phyloP scores from a whole-genome alignment of 2,888 invertebrate genomes.

The Andrena hattorfiana region DNA sequence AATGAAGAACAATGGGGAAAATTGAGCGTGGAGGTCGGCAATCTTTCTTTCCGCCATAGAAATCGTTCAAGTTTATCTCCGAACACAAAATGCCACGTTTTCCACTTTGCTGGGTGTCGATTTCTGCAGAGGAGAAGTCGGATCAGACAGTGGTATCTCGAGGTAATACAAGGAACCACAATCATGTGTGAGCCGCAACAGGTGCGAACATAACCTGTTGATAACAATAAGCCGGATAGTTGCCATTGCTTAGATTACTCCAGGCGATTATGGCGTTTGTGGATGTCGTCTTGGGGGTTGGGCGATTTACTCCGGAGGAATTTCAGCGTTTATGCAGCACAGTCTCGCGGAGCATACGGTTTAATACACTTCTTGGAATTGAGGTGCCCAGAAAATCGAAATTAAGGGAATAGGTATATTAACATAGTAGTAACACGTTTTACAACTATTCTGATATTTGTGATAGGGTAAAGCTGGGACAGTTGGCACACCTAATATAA shows the following conservation, averaged over 20 bases:
- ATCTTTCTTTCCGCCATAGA: too few species aligned
- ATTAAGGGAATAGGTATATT: too few species aligned
- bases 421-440: too few species aligned
- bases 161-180: constrained; percentile 20
- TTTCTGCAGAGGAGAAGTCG: constrained; percentile 14
- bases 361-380: too few species aligned
- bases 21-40: too few species aligned
- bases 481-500: too few species aligned
- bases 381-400: too few species aligned
- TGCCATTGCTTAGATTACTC: constrained; percentile 25
- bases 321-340: background rate
- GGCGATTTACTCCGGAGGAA: background rate
- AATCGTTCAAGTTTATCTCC: background rate
- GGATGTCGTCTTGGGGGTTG: background rate
- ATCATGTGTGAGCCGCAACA: constrained; percentile 35
- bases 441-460: too few species aligned
- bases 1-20: background rate
- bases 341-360: too few species aligned
- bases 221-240: constrained; percentile 38
- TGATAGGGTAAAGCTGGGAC: too few species aligned
- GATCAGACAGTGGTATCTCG: constrained; percentile 30
- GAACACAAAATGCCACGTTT: background rate
- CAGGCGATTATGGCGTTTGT: constrained; percentile 6
- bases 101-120: constrained; percentile 24
- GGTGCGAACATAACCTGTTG: constrained; percentile 45